These are phyloP conservation scores for Leptodactylus fallax DNA, from an alignment of 2,797 vertebrate species.

Conservation along the genomic window DNA sequence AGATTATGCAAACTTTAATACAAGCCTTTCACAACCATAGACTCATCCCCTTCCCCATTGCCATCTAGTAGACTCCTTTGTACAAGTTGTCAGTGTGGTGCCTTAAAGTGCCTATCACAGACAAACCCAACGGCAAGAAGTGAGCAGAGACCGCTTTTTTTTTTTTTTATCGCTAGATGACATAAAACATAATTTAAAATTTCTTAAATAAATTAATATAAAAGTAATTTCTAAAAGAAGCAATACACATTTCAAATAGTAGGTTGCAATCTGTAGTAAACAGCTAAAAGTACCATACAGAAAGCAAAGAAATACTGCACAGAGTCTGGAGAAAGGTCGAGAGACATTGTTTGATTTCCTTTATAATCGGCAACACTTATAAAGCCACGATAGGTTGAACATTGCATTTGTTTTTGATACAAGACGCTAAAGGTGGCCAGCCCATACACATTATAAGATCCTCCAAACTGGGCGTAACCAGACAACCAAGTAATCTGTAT, in stretches of 20 bases:
- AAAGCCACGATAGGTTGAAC: neutral
- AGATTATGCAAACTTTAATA: conserved; percentile 21
- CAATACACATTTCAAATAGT: conserved; percentile 75
- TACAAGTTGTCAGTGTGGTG: neutral
- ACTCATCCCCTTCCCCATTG: neutral
- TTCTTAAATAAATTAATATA: conserved; percentile 85
- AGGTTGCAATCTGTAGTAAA: conserved; percentile 76
- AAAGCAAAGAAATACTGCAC: conserved; percentile 60
- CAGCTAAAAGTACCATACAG: conserved; percentile 78
- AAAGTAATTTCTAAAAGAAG: conserved; percentile 83
- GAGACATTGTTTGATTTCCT: neutral
- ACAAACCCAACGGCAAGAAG: conserved; percentile 80
- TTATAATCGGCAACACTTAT: conserved; percentile 24
- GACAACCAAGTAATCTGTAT: too few relatives aligned
- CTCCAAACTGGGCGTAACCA: too few relatives aligned
- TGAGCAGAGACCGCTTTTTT: conserved; percentile 78
- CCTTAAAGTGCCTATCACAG: conserved; percentile 69
- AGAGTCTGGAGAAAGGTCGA: conserved; percentile 18
- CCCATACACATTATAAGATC: too few relatives aligned
- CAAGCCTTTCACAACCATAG: neutral
- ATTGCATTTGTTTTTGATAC: conserved; percentile 1
- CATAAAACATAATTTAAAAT: conserved; percentile 82
- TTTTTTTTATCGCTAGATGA: conserved; percentile 81
- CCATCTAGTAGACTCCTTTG: neutral
- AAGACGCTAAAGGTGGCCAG: neutral